Percentiles rank a stretch among this genome's conserved stretches.
These are phyloP conservation scores for Alectura lathami DNA, from an alignment of 2,113 vertebrate species.

Conservation along the genomic window DNA sequence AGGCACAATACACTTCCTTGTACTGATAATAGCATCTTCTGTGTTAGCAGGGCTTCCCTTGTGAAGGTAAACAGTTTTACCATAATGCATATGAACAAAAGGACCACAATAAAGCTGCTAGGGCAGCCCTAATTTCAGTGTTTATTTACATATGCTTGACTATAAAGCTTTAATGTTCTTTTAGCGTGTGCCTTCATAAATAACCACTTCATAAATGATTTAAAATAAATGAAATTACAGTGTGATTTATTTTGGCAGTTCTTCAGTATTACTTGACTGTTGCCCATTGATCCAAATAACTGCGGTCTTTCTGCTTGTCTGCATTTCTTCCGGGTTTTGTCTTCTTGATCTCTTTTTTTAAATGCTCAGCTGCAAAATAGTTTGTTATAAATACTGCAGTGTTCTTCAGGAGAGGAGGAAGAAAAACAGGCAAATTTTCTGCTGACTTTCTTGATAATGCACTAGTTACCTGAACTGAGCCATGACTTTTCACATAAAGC, in stretches of 20 bases:
- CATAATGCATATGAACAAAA: background rate
- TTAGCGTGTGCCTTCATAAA: background rate
- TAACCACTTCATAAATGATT: background rate
- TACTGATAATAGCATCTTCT: background rate
- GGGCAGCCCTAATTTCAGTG: background rate
- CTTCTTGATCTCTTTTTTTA: background rate
- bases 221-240: background rate
- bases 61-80: background rate
- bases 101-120: background rate
- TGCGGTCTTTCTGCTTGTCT: background rate
- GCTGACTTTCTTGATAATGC: background rate
- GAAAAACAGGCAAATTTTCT: background rate
- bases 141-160: background rate
- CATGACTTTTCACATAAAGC: background rate
- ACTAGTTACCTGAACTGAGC: background rate
- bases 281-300: background rate
- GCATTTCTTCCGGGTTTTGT: background rate
- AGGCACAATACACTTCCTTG: background rate
- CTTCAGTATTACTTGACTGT: background rate
- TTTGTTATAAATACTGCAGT: background rate
- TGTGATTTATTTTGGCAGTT: background rate
- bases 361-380: background rate
- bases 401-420: background rate
- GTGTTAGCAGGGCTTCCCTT: background rate
- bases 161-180: background rate